Percentiles rank a stretch among this genome's conserved stretches.
phyloP scores from a whole-genome alignment of 2,888 invertebrate species.

The Dioctria linearis region DNA sequence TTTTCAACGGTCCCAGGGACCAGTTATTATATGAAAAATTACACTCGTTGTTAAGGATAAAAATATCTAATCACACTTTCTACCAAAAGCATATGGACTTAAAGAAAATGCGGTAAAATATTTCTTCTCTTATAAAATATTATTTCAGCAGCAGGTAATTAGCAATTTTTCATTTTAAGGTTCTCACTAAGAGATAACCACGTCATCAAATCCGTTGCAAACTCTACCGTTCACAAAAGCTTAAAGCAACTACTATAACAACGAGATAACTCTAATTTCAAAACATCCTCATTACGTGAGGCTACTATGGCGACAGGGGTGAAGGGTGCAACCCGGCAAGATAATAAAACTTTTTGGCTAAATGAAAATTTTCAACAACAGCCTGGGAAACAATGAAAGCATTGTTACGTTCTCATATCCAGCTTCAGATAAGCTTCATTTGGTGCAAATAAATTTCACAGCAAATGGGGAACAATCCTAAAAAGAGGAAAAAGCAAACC shows the following conservation, averaged over 20 bases:
- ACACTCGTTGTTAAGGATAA: no score
- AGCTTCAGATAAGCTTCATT: constrained; percentile 55
- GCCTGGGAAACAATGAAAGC: constrained; percentile 54
- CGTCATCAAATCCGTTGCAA: constrained; percentile 46
- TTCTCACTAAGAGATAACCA: constrained; percentile 43
- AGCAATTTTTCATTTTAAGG: constrained; percentile 46
- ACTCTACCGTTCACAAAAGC: constrained; percentile 35
- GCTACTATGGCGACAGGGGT: constrained; percentile 6
- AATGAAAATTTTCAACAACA: constrained; percentile 57
- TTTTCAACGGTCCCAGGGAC: no score
- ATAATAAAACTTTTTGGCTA: constrained; percentile 56
- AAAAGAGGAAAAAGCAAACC: constrained; percentile 48
- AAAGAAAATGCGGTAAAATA: neutral
- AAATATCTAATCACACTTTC: no score
- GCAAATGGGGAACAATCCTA: constrained; percentile 43
- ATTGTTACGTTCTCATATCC: constrained; percentile 47
- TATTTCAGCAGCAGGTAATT: constrained; percentile 34
- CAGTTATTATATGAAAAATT: no score
- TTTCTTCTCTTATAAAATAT: constrained; percentile 7
- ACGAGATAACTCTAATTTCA: constrained; percentile 54
- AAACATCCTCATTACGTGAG: constrained; percentile 54
- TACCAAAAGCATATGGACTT: no score
- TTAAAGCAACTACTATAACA: constrained; percentile 15
- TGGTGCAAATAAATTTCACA: constrained; percentile 55
- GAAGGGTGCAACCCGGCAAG: constrained; percentile 44